phyloP scores from a whole-genome alignment of 2,888 invertebrate genomes.

The Deroplatys truncata region DNA sequence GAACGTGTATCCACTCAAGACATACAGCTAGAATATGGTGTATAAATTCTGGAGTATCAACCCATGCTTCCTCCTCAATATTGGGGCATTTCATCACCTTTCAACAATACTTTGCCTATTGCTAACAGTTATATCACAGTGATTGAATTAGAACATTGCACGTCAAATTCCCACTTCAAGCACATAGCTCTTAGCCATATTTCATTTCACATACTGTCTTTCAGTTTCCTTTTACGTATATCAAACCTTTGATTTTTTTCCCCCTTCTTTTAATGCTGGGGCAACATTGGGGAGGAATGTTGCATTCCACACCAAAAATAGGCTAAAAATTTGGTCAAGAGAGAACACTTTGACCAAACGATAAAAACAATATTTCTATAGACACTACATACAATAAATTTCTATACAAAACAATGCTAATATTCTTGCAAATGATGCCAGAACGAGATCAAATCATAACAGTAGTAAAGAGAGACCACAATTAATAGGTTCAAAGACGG shows the following conservation, averaged over 20 bases:
- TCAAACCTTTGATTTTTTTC: neutral
- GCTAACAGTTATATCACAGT: neutral
- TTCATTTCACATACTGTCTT: neutral
- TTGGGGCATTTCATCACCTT: neutral
- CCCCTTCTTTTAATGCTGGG: neutral
- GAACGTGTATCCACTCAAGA: neutral
- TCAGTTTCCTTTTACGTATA: neutral
- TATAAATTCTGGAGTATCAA: neutral
- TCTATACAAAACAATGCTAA: constrained; percentile 12
- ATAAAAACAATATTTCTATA: constrained; percentile 13
- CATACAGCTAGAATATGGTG: neutral
- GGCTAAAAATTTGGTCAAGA: neutral
- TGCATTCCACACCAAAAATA: constrained; percentile 12
- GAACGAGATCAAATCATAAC: constrained; percentile 26
- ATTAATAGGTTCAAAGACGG: neutral
- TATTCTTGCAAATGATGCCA: constrained; percentile 13
- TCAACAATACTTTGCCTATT: neutral
- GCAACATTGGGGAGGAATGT: constrained; percentile 10
- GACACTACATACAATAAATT: constrained; percentile 19
- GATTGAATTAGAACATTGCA: neutral
- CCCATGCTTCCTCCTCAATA: neutral
- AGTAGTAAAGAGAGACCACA: constrained; percentile 18
- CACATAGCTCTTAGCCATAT: neutral
- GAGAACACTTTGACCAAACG: neutral
- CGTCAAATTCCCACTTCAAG: neutral